Evolutionary conservation across 2,888 invertebrate species (phyloP), one percentile per base, ranked within the genome.

Genomic region (Auanema freiburgensis): DNA sequence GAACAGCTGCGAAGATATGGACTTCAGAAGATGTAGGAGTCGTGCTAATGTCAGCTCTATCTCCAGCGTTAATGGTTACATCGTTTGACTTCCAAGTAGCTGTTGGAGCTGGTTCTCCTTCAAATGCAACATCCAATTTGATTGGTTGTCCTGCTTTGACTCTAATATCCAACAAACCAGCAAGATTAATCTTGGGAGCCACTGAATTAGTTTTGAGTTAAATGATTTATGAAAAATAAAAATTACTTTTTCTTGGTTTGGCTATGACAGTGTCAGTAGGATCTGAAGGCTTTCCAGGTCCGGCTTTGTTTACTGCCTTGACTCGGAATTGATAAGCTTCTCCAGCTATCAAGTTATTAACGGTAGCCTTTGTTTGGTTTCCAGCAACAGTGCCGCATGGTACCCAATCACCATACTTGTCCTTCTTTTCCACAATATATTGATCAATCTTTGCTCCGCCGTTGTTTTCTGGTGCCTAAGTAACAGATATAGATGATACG

Each of bases 61-160:
- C 91, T 81, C 90, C 79, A 42, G 74, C 70, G 11, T 60, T 54
- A 90, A 94, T 85, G 12, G 90, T 87, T 80, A 88, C 89, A 59
- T 89, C 89, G 66, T 90, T 85, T 73, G 83, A 89, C 67, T 89
- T 89, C 96, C 97, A 98, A 80, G 89, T 88, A 74, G 91, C 91
- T 21, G 89, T 91, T 1, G 98, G 98, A 77, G 91, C 90, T 0
- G 98, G 98, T 6, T 94, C 91, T 0, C 96, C 97, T 85, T 92
- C 91, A 76, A 97, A 92, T 23, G 96, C 94, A 65, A 98, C 90
- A 59, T 91, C 91, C 87, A 93, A 93, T 79, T 91, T 91, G 82
- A 98, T 92, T 63, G 92, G 91, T 83, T 95, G 92, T 69, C 97
- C 84, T 59, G 92, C 95, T 82, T 91, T 91, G 21, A 95, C 93